Evolutionary conservation across 35 echinoderm and acorn worm species (phyloP).

Genomic region (Ophioderma brevispina): DNA sequence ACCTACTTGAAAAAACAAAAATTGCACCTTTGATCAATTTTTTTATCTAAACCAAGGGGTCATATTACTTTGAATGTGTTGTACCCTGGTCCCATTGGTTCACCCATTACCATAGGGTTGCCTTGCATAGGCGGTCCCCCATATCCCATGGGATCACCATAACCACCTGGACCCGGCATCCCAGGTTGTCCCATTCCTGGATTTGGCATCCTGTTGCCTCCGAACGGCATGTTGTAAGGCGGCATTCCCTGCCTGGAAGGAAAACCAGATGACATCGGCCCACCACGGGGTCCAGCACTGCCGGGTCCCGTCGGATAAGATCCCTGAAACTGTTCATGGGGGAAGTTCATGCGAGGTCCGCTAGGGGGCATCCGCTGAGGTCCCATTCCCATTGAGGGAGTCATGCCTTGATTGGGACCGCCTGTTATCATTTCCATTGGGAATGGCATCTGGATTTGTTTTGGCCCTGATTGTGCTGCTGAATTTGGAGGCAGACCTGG

Average conservation of each 20-base stretch:
- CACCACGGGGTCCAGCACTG: constrained; percentile 45
- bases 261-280: constrained; percentile 10
- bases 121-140: constrained; percentile 15
- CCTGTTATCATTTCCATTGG: constrained; percentile 91
- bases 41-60: too few species aligned
- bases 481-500: constrained; percentile 53
- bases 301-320: constrained; percentile 47
- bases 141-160: constrained; percentile 24
- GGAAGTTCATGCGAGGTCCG: constrained; percentile 49
- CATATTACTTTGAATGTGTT: too few species aligned
- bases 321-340: constrained; percentile 37
- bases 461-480: constrained; percentile 60
- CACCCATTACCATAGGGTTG: neutral
- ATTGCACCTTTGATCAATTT: too few species aligned
- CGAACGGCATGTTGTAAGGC: constrained; percentile 2
- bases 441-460: constrained; percentile 98
- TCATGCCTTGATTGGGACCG: constrained; percentile 8
- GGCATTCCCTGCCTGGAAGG: constrained; percentile 36
- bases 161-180: constrained; percentile 52
- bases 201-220: neutral
- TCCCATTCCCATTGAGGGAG: constrained; percentile 26
- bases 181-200: constrained; percentile 59
- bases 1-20: too few species aligned
- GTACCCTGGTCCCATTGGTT: too few species aligned
- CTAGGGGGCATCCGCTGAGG: constrained; percentile 50